These are phyloP conservation scores for Carposina sasakii DNA, from an alignment of 1,140 invertebrate genomes.

Conservation along the genomic window DNA sequence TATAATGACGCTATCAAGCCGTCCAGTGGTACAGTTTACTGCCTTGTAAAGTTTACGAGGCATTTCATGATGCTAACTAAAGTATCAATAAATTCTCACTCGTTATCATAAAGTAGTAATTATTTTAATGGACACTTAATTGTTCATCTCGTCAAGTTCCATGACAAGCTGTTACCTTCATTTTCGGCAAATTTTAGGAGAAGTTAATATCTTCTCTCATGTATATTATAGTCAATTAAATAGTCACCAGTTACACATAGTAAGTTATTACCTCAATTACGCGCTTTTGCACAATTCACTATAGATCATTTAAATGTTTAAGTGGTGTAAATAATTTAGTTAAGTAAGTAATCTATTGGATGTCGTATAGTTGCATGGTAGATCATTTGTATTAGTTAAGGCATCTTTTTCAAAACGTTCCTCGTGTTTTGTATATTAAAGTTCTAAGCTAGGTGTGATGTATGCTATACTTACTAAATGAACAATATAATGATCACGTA, in stretches of 20 bases:
- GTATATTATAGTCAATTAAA: conserved; percentile 54
- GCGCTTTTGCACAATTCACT: conserved; percentile 67
- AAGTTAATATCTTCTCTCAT: conserved; percentile 38
- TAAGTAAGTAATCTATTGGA: no score
- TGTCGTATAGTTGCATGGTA: no score
- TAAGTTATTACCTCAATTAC: conserved; percentile 70
- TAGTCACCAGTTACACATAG: conserved; percentile 64
- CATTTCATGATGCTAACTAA: conserved; percentile 40
- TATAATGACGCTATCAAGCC: conserved; percentile 46
- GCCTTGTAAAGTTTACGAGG: conserved; percentile 51
- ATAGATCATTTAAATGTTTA: conserved; percentile 31
- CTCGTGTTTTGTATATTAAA: no score
- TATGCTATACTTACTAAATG: no score
- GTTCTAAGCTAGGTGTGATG: no score
- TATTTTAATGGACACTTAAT: conserved; percentile 25
- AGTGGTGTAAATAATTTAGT: conserved; percentile 53
- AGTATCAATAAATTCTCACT: conserved; percentile 60
- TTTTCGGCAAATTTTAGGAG: conserved; percentile 35
- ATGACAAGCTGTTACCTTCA: conserved; percentile 63
- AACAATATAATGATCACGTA: no score
- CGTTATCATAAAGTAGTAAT: conserved; percentile 44
- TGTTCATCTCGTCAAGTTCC: conserved; percentile 21
- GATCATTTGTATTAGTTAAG: no score
- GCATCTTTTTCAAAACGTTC: no score
- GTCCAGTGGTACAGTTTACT: conserved; percentile 41